A percentile compares a stretch with the other conserved stretches of the same genome.
These are phyloP conservation scores for Chironex yamaguchii DNA, from an alignment of 30 jellyfish, hydroid and myxozoan genomes.

Conservation along the genomic window DNA sequence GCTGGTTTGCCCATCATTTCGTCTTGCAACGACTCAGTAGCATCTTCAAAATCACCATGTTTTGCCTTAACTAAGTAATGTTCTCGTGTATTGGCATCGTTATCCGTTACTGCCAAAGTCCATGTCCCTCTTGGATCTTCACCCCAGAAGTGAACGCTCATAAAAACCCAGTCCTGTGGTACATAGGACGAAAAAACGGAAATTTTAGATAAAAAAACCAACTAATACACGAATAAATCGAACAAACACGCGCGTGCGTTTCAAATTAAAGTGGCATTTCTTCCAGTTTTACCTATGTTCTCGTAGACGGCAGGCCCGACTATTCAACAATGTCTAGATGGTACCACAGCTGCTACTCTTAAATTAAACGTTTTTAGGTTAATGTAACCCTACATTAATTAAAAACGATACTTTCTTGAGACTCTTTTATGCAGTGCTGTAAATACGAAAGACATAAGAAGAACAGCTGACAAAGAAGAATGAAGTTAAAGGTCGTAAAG, in stretches of 20 bases:
- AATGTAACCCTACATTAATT: too few species aligned
- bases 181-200: too few species aligned
- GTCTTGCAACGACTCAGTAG: slow-evolving; percentile 94
- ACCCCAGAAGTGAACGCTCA: slow-evolving; percentile 99
- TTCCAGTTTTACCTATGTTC: not conserved
- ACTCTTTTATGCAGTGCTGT: too few species aligned
- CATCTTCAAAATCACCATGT: slow-evolving; percentile 96
- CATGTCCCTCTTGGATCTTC: slow-evolving; percentile 98
- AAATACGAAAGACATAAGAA: not conserved
- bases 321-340: too few species aligned
- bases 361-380: too few species aligned
- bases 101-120: slow-evolving; percentile 98
- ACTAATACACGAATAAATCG: not conserved
- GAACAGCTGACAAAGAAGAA: too few species aligned
- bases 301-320: too few species aligned
- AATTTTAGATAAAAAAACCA: not conserved
- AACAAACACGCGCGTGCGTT: not conserved
- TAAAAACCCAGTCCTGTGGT: slow-evolving; percentile 99
- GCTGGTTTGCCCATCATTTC: slow-evolving; percentile 68
- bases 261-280: not conserved
- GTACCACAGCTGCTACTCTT: too few species aligned
- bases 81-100: slow-evolving; percentile 79
- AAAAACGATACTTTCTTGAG: too few species aligned
- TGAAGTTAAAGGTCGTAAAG: too few species aligned
- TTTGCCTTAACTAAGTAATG: slow-evolving; percentile 82